Evolutionary conservation across 2,797 vertebrate species (phyloP), one percentile per base, ranked within the genome.

Genomic region (Moxostoma hubbsi): DNA sequence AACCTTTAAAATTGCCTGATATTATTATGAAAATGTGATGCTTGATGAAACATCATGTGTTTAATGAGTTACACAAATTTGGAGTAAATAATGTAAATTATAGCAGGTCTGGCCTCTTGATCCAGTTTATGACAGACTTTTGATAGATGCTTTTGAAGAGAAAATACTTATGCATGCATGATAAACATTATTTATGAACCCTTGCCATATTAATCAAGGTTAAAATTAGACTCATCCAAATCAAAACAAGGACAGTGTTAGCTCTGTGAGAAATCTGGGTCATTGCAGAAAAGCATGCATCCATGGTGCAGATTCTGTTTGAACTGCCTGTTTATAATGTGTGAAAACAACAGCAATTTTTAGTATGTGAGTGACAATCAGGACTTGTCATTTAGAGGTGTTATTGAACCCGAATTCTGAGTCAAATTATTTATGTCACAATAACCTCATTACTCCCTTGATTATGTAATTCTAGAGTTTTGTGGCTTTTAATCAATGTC

Each of bases 181-280:
- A 86, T 88, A 88, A 75, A 66, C 88, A 89, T 85, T 89, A 89
- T 92, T 93, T 91, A 92, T 90, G 88, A 90, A 89, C 87, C 89
- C 87, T 84, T 81, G 81, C 81, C 88, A 91, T 90, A 83, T 86
- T 85, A 86, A 85, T 83, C 65, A 80, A 80, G 81, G 88, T 87
- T 94, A 94, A 90, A 93, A 93, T 93, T 93, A 93, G 91, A 83
- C 86, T 73, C 82, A 84, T 88, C 89, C 89, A 83, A 79, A 91
- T 93, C 84, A 88, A 93, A 93, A 94, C 84, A 89, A 93, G 93
- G 92, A 88, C 92, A 92, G 88, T 88, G 85, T 89, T 75, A 87
- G 86, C 90, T 89, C 80, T 67, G 10, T 74, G 59, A 76, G 85
- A 86, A 90, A 94, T 93, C 85, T 94, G 91, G 92, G 92, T 92